Percentiles rank a stretch among this genome's conserved stretches.
phyloP scores from a whole-genome alignment of 1,140 invertebrate species.

The Stenopsyche tienmushanensis region DNA sequence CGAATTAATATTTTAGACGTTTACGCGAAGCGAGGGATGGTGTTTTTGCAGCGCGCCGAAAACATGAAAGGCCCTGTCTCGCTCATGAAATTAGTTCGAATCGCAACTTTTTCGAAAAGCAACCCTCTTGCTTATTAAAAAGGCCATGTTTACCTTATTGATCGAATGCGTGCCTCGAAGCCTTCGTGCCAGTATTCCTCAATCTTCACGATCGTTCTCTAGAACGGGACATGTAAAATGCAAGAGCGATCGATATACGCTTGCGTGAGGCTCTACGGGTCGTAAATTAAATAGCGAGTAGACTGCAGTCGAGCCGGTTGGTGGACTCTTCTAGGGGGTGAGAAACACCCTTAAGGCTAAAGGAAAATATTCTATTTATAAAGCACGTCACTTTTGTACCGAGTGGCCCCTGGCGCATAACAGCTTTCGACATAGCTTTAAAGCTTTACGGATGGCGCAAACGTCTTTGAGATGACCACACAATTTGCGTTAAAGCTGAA shows the following conservation, averaged over 20 bases:
- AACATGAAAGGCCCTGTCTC: too few relatives aligned
- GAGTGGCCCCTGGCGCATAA: neutral
- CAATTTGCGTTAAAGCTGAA: neutral
- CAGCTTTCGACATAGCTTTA: constrained; percentile 4
- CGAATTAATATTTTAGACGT: too few relatives aligned
- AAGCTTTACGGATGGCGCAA: too few relatives aligned
- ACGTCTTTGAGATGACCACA: neutral
- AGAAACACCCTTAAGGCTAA: neutral
- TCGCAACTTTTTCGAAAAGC: too few relatives aligned
- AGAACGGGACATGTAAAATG: neutral
- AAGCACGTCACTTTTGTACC: neutral
- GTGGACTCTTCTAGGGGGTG: neutral
- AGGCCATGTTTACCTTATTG: too few relatives aligned
- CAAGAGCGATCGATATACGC: constrained; percentile 5
- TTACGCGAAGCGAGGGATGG: too few relatives aligned
- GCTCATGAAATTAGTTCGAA: too few relatives aligned
- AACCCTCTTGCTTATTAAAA: too few relatives aligned
- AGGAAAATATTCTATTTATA: constrained; percentile 13
- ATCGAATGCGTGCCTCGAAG: neutral
- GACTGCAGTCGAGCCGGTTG: too few relatives aligned
- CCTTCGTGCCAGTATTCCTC: neutral
- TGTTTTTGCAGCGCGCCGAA: too few relatives aligned
- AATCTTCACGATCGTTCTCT: too few relatives aligned
- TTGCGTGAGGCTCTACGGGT: constrained; percentile 14
- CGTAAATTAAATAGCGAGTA: constrained; percentile 21